A percentile compares a stretch with the other conserved stretches of the same genome.
phyloP scores from a whole-genome alignment of 2,888 invertebrate genomes.

The Cheilosia soror region DNA sequence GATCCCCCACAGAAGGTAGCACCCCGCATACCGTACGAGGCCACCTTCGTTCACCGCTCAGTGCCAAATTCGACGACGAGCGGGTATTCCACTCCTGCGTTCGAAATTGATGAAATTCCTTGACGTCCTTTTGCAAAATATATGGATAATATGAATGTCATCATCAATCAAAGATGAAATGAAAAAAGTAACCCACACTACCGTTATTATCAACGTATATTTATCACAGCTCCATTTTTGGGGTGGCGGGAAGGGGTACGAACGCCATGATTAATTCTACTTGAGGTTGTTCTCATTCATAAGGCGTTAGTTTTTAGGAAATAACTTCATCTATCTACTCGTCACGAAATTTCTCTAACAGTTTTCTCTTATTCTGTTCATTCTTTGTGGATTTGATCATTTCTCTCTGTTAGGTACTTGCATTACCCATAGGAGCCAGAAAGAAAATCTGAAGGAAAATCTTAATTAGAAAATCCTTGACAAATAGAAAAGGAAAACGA shows the following conservation, averaged over 20 bases:
- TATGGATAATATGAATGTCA: conserved; percentile 74
- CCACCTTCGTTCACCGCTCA: conserved; percentile 14
- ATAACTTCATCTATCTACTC: conserved; percentile 74
- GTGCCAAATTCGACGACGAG: conserved; percentile 50
- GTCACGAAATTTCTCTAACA: conserved; percentile 57
- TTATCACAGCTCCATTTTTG: conserved; percentile 51
- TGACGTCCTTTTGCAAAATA: conserved; percentile 68
- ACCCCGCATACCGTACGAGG: background rate
- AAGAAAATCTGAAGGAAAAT: conserved; percentile 63
- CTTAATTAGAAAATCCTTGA: conserved; percentile 72
- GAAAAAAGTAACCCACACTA: conserved; percentile 49
- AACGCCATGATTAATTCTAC: conserved; percentile 69
- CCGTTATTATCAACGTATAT: conserved; percentile 52
- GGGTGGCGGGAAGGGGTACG: conserved; percentile 32
- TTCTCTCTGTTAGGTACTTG: conserved; percentile 17
- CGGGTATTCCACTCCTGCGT: conserved; percentile 26
- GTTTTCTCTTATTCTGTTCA: conserved; percentile 16
- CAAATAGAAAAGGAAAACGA: conserved; percentile 63
- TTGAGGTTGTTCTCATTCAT: conserved; percentile 69
- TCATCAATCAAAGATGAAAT: conserved; percentile 73
- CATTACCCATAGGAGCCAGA: conserved; percentile 6
- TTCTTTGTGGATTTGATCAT: conserved; percentile 55
- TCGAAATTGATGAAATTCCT: conserved; percentile 69
- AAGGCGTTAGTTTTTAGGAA: conserved; percentile 70
- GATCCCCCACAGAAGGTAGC: conserved; percentile 2